phyloP scores from a whole-genome alignment of 2,113 vertebrate species.

The Alectura lathami region DNA sequence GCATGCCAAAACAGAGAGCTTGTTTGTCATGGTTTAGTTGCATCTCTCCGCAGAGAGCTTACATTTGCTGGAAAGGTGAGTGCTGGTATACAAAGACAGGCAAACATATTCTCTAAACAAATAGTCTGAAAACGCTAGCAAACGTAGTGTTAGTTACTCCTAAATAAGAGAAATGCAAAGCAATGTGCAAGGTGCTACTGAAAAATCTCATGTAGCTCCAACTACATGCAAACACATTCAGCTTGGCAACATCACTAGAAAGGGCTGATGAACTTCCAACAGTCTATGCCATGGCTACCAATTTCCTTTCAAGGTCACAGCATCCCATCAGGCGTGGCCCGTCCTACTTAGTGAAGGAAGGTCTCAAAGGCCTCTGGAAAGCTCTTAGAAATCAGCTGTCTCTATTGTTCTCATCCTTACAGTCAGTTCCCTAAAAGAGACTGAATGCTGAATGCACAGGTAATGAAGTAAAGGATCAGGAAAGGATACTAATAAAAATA shows the following conservation, averaged over 20 bases:
- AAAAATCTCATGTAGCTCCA: neutral
- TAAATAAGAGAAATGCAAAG: neutral
- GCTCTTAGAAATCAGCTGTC: neutral
- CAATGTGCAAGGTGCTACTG: neutral
- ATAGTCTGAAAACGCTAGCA: neutral
- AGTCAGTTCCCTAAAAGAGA: neutral
- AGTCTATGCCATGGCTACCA: neutral
- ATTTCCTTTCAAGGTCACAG: neutral
- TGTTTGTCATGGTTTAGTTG: neutral
- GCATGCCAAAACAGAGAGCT: neutral
- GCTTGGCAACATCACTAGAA: neutral
- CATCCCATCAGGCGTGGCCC: neutral
- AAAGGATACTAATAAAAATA: neutral
- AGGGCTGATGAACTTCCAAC: neutral
- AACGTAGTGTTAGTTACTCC: neutral
- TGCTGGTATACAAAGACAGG: neutral
- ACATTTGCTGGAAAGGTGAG: neutral
- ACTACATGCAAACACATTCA: neutral
- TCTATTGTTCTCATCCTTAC: neutral
- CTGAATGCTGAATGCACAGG: neutral
- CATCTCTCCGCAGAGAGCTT: neutral
- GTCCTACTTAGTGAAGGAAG: neutral
- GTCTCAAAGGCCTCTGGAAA: neutral
- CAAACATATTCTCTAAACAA: neutral
- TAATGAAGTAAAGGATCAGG: neutral